Evolutionary conservation across 35 echinoderm and acorn worm species (phyloP).

Genomic region (Nesometra sesokonis): DNA sequence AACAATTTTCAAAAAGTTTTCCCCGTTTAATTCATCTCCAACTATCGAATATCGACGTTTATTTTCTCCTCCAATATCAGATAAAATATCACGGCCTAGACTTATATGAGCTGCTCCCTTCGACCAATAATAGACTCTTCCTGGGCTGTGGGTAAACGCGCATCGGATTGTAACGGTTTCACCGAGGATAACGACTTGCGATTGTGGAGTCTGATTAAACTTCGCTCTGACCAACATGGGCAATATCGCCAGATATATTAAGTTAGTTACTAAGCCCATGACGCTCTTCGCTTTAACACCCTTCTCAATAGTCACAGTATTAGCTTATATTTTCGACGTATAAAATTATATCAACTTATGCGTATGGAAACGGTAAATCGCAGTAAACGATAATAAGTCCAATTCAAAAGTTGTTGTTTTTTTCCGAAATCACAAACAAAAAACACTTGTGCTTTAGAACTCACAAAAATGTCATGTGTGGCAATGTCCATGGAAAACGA

Average conservation of each 20-base stretch:
- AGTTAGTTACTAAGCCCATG: background rate
- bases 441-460: background rate
- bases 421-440: background rate
- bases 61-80: background rate
- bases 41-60: background rate
- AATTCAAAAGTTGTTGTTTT: background rate
- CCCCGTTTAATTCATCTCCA: background rate
- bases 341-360: background rate
- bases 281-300: background rate
- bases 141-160: background rate
- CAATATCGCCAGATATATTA: background rate
- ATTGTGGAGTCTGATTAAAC: background rate
- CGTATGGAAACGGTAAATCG: background rate
- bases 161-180: background rate
- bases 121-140: background rate
- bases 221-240: background rate
- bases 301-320: background rate
- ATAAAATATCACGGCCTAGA: background rate
- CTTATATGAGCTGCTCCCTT: background rate
- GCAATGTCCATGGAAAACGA: background rate
- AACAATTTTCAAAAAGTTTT: conserved; percentile 2
- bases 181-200: background rate
- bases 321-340: background rate
- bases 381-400: background rate
- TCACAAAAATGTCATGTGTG: background rate